Percentiles rank a stretch among this genome's conserved stretches.
phyloP scores from a whole-genome alignment of 2,888 invertebrate genomes.

The Morpho achilles region DNA sequence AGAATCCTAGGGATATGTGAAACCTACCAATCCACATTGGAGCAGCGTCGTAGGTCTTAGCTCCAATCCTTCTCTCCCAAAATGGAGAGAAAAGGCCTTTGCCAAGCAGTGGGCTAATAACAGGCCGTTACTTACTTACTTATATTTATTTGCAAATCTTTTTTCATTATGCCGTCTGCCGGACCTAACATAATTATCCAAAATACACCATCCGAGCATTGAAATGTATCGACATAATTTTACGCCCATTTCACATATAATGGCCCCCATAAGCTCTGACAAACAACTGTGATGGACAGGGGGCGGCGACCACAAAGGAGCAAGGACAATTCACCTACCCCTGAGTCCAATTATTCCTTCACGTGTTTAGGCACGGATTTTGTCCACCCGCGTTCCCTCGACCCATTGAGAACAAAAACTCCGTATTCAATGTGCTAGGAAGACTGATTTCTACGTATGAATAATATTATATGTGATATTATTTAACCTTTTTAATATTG shows the following conservation, averaged over 20 bases:
- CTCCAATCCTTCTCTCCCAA: no score
- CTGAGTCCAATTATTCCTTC: conserved; percentile 57
- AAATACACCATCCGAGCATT: conserved; percentile 50
- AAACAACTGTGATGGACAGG: conserved; percentile 64
- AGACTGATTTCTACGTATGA: no score
- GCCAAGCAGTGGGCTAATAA: no score
- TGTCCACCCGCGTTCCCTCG: conserved; percentile 41
- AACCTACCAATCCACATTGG: no score
- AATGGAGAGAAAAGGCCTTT: no score
- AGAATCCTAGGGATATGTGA: no score
- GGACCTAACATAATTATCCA: conserved; percentile 57
- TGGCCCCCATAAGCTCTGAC: conserved; percentile 38
- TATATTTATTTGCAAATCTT: conserved; percentile 32
- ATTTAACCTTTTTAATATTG: no score
- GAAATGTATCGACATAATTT: conserved; percentile 61
- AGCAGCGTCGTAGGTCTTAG: no score
- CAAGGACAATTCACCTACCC: conserved; percentile 50
- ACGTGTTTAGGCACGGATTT: conserved; percentile 39
- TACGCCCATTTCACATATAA: conserved; percentile 66
- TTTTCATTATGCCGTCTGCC: conserved; percentile 49
- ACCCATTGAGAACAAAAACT: conserved; percentile 7
- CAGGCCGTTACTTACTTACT: no score
- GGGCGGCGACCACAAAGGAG: conserved; percentile 58
- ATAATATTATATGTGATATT: no score
- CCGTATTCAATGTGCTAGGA: background rate